Percentiles rank a stretch among this genome's conserved stretches.
Evolutionary conservation across 2,797 vertebrate genomes (phyloP).

Genomic region (Pseudocheirus occidentalis): DNA sequence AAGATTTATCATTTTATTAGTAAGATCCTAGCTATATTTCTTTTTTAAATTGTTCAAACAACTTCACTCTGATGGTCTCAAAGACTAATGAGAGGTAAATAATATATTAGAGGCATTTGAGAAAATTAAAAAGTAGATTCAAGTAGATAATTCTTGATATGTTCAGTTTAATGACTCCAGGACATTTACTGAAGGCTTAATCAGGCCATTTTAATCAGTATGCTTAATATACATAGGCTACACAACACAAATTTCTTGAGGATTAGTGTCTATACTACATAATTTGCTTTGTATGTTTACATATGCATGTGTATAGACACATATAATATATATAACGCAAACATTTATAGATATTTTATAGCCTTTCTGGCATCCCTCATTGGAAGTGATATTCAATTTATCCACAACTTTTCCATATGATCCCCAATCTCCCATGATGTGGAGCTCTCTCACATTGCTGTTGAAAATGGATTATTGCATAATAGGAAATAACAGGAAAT

Average conservation of each 20-base stretch:
- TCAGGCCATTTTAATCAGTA: slow-evolving; percentile 63
- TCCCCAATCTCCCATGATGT: not conserved
- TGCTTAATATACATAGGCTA: slow-evolving; percentile 57
- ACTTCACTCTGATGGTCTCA: slow-evolving; percentile 49
- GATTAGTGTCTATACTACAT: slow-evolving; percentile 33
- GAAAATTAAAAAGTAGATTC: slow-evolving; percentile 67
- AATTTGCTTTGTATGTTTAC: not conserved
- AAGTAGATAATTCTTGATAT: slow-evolving; percentile 63
- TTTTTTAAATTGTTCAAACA: slow-evolving; percentile 48
- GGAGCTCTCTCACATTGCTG: not conserved
- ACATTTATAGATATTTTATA: slow-evolving; percentile 35
- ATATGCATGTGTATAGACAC: not conserved
- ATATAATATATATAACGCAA: not conserved
- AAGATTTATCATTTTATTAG: slow-evolving; percentile 58
- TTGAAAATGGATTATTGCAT: not conserved
- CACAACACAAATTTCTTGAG: slow-evolving; percentile 61
- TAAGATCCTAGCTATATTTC: slow-evolving; percentile 21
- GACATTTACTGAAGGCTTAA: slow-evolving; percentile 55
- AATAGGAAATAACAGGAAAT: not conserved
- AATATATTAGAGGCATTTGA: slow-evolving; percentile 61
- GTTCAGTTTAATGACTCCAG: slow-evolving; percentile 58
- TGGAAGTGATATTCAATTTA: not conserved
- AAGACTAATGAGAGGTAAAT: slow-evolving; percentile 60
- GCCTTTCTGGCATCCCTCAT: not conserved
- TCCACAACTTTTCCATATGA: not conserved